These are phyloP conservation scores for Nebria ingens DNA, from an alignment of 1,140 invertebrate genomes.

Conservation along the genomic window DNA sequence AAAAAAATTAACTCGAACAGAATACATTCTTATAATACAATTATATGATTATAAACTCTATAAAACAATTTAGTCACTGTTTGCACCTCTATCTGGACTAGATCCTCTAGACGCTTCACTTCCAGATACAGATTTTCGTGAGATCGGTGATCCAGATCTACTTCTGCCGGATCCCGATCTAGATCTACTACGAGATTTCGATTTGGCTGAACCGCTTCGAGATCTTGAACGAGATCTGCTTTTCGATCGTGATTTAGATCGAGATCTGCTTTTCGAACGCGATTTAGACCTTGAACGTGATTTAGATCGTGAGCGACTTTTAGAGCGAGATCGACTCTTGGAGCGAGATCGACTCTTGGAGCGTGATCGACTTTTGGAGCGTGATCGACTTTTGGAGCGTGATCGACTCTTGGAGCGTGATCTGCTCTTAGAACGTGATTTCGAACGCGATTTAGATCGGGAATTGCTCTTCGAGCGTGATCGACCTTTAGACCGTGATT, in stretches of 20 bases:
- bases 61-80: not conserved
- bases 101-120: conserved; percentile 29
- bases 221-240: conserved; percentile 29
- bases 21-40: too few species aligned
- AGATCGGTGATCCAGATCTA: conserved; percentile 37
- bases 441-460: conserved; percentile 24
- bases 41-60: too few species aligned
- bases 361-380: conserved; percentile 24
- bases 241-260: conserved; percentile 22
- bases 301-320: conserved; percentile 26
- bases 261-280: conserved; percentile 28
- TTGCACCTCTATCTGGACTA: conserved; percentile 11
- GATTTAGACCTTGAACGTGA: conserved; percentile 27
- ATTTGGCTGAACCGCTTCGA: conserved; percentile 29
- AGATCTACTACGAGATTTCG: conserved; percentile 27
- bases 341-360: conserved; percentile 30
- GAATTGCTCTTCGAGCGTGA: conserved; percentile 26
- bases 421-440: conserved; percentile 22
- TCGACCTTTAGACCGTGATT: conserved; percentile 17
- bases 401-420: conserved; percentile 26
- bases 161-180: conserved; percentile 21
- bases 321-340: conserved; percentile 22
- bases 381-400: conserved; percentile 21
- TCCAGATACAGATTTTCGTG: conserved; percentile 40
- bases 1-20: too few species aligned